A percentile compares a stretch with the other conserved stretches of the same genome.
Conservation (phyloP, 2,113 vertebrate species). For the Alethe castanea region DNA sequence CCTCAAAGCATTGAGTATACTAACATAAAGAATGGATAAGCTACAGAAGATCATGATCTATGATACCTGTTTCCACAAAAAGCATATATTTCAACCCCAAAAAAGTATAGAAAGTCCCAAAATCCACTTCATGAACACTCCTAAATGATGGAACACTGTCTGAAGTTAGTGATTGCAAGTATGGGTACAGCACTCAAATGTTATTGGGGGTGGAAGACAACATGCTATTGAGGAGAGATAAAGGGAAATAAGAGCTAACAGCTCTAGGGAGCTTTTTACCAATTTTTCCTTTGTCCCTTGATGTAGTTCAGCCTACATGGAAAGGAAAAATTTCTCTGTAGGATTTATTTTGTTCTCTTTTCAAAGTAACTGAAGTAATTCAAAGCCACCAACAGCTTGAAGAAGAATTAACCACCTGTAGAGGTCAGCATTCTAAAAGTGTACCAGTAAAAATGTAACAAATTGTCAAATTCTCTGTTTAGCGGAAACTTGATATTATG, state of each 20-base stretch:
- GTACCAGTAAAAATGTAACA: background rate
- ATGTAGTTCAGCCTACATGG: background rate
- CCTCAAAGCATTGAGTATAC: background rate
- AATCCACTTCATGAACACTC: background rate
- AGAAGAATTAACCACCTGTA: background rate
- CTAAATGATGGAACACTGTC: background rate
- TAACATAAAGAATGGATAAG: background rate
- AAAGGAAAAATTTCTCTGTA: background rate
- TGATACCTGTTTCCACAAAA: background rate
- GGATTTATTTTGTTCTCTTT: background rate
- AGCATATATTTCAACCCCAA: background rate
- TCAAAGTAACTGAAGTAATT: background rate
- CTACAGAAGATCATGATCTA: background rate
- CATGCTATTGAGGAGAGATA: background rate
- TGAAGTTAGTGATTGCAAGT: background rate
- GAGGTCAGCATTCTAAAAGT: slow-evolving; percentile 37
- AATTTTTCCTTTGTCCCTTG: background rate
- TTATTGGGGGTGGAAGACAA: background rate
- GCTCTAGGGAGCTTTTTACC: background rate
- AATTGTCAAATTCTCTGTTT: background rate
- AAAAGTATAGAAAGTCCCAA: background rate
- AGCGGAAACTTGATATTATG: background rate
- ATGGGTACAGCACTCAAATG: background rate
- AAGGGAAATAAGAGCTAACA: background rate
- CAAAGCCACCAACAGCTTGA: background rate